Base-by-base conservation (phyloP, 2,113 vertebrate species). In the Oreochromis tanganicae region DNA sequence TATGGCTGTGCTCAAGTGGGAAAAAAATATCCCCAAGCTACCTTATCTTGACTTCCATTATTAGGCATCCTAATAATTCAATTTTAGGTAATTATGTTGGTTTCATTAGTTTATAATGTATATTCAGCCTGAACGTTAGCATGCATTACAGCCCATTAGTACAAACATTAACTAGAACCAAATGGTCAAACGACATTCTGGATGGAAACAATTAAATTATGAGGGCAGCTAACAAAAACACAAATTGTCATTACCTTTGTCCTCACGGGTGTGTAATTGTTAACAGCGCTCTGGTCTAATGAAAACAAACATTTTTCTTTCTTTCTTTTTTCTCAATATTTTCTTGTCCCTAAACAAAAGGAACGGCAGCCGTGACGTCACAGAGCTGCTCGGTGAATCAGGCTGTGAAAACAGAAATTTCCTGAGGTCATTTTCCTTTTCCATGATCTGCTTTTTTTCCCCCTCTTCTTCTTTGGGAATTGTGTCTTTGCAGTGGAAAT, bases 401-500 rank as follows among this genome's bases (percentile, higher is more conserved):
- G 88, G 88, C 87, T 96, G 86, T 85, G 86, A 95, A 96, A 97
- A 93, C 93, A 96, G 91, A 83, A 92, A 94, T 96, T 97, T 96
- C 95, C 96, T 95, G 93, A 93, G 93, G 94, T 96, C 89, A 93
- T 96, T 96, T 96, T 95, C 85, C 89, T 90, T 95, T 92, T 83
- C 87, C 55, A 81, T 54, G 48, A 80, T 91, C 89, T 87, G 80
- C 85, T 81, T 75, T 75, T 46, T 29, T 6, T 29, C 4, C 9
- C 0, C 86, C 90, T 86, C 91, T 87, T 46, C 16, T 21, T 34
- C 24, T 75, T 75, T 29, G 9, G 16, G 13, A 24, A 75, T 38
- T 52, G 87, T 88, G 27, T 24, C 85, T 93, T 89, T 91, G 83
- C 90, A 73, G 89, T 80, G 87, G 87, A 68, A 75, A 75, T 48